Base-by-base conservation (phyloP, 2,888 invertebrate genomes). In the Drosophila ustulata region DNA sequence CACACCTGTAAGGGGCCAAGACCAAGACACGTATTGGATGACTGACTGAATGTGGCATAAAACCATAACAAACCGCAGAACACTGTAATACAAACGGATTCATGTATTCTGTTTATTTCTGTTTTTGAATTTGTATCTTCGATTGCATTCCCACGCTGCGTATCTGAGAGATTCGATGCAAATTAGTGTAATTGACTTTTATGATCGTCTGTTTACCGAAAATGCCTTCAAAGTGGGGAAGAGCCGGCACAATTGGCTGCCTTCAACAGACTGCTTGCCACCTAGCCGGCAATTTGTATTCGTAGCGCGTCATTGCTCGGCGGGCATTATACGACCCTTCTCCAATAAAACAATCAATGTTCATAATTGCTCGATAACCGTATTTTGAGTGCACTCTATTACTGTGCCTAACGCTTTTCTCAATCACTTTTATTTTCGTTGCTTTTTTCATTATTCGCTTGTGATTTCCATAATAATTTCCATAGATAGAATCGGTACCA, bases 141-240 rank as follows among this genome's bases (percentile, higher is more conserved):
- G 52, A 65, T 37, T 68, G 72, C 64, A 78, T 84, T 82, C 85
- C 79, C 85, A 84, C 88, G 70, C 32, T 63, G 55, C 63, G 62
- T 59, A 76, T 57, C 70, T 59, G 52, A 45, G 68, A 53, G 72
- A 64, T 75, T 70, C 70, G 55, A 74, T 83, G 84, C 78, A 78
- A 87, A 87, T 82, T 78, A 75, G 62, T 61, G 78, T 81, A 75
- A 84, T 87, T 87, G 71, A 58, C 47, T 66, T 85, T 80, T 71
- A 87, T 57, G 73, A 67, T 72, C 67, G 62, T 23, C 34, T 30
- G 39, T 23, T 39, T 47, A 23, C 11, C 34, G 34, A 13, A 30
- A 28, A 59, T 6, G 43, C 34, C 39, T 7, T 50, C 32, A 11
- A 23, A 39, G 56, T 74, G 69, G 45, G 41, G 18, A 28, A 30